Evolutionary conservation across 2,113 vertebrate species (phyloP).

Genomic region (Plectropomus leopardus): DNA sequence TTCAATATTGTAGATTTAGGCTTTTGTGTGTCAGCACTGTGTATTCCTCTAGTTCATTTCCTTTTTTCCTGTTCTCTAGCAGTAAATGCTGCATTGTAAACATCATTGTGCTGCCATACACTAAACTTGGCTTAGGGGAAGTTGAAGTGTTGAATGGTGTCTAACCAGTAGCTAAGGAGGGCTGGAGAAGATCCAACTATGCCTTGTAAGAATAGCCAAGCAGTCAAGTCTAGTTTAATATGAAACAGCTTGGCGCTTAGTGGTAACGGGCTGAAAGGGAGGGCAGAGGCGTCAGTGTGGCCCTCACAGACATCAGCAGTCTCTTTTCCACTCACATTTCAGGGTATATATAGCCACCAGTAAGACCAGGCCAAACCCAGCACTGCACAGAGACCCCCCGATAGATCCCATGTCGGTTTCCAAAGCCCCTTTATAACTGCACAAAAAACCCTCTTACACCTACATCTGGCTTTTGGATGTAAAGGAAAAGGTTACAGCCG

Average conservation of each 20-base stretch:
- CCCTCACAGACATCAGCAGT: slow-evolving; percentile 62
- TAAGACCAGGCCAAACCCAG: slow-evolving; percentile 48
- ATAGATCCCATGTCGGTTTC: slow-evolving; percentile 26
- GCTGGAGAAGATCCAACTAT: slow-evolving; percentile 3
- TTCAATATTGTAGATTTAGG: slow-evolving; percentile 14
- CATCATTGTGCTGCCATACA: not conserved
- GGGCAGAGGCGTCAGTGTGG: slow-evolving; percentile 68
- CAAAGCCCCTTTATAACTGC: too few species aligned
- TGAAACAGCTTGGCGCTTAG: slow-evolving; percentile 33
- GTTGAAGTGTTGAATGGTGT: slow-evolving; percentile 6
- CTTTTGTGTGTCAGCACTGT: slow-evolving; percentile 10
- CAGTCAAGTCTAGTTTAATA: slow-evolving; percentile 30
- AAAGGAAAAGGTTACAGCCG: too few species aligned
- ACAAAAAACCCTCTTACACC: too few species aligned
- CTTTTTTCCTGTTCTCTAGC: not conserved
- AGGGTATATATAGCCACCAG: slow-evolving; percentile 81
- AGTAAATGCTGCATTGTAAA: not conserved
- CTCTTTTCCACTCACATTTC: slow-evolving; percentile 83
- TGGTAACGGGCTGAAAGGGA: slow-evolving; percentile 17
- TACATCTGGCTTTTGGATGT: too few species aligned
- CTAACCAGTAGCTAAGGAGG: slow-evolving; percentile 13
- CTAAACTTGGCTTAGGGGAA: not conserved
- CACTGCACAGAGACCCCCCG: slow-evolving; percentile 24
- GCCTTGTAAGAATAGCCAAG: slow-evolving; percentile 22
- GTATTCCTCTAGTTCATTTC: not conserved